Percentiles rank a stretch among this genome's conserved stretches.
phyloP scores from a whole-genome alignment of 2,888 invertebrate genomes.

The Pterobdella sp. region DNA sequence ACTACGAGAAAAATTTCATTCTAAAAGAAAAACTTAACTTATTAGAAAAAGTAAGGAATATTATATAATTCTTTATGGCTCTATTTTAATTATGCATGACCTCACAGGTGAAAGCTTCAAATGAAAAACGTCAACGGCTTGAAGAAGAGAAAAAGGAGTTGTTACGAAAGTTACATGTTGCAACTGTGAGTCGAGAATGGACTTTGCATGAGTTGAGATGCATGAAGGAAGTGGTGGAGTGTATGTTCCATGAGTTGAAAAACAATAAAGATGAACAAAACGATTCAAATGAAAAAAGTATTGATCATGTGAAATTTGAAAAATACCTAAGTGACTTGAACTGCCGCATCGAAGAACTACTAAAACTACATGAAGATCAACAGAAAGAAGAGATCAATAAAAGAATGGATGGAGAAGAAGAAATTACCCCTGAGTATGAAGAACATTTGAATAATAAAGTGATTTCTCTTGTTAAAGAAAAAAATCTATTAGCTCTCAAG shows the following conservation, averaged over 20 bases:
- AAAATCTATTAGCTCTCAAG: slow-evolving; percentile 22
- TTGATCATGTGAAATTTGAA: neutral
- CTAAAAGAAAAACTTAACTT: neutral
- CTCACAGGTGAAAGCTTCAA: neutral
- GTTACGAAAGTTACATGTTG: slow-evolving; percentile 23
- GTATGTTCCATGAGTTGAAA: neutral
- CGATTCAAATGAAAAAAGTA: neutral
- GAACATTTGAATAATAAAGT: slow-evolving; percentile 1
- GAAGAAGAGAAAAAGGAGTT: slow-evolving; percentile 23
- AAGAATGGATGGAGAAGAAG: neutral
- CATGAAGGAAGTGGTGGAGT: slow-evolving; percentile 13
- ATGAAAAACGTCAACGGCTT: neutral
- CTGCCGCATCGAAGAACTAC: neutral
- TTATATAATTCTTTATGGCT: neutral
- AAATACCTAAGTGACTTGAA: neutral
- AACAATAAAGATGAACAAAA: neutral
- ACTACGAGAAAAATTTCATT: neutral
- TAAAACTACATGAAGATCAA: neutral
- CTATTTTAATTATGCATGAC: too few relatives aligned
- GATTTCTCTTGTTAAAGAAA: slow-evolving; percentile 28
- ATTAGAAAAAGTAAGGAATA: neutral
- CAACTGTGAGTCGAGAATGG: slow-evolving; percentile 30
- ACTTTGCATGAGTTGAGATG: slow-evolving; percentile 27
- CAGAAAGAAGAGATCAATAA: neutral
- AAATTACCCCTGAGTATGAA: neutral